Evolutionary conservation across 2,113 vertebrate species (phyloP), one percentile per base, ranked within the genome.

Genomic region (Lanius ludovicianus): DNA sequence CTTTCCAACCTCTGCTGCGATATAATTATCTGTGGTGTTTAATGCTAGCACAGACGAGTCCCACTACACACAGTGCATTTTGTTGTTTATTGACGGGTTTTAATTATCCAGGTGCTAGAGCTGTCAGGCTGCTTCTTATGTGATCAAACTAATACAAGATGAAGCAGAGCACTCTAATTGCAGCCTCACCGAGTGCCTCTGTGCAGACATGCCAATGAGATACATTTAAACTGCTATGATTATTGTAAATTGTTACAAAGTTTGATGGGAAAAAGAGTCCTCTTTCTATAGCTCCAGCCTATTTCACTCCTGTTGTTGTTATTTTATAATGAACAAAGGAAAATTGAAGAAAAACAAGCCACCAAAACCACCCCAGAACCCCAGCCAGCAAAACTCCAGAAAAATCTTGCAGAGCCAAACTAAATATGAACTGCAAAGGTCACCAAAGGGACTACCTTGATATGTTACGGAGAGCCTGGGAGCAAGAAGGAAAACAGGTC

Each of bases 11-110:
- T 82, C 83, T 87, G 83, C 91, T 42, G 50, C 6, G 8, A 87
- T 47, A 79, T 50, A 92, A 95, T 89, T 79, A 95, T 87, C 96
- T 84, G 84, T 0, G 4, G 84, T 87, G 95, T 82, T 95, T 91
- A 94, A 93, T 86, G 86, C 86, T 68, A 92, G 83, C 44, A 33
- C 78, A 84, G 87, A 47, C 3, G 39, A 90, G 70, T 81, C 93
- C 69, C 85, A 19, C 79, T 84, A 21, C 92, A 21, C 92, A 89
- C 68, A 79, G 82, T 90, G 79, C 83, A 86, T 93, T 90, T 52
- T 87, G 85, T 80, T 96, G 90, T 52, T 94, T 93, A 94, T 90
- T 93, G 93, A 96, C 18, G 3, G 60, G 68, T 85, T 96, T 96
- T 96, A 92, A 95, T 96, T 90, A 86, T 84, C 83, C 83, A 81